A percentile compares a stretch with the other conserved stretches of the same genome.
Evolutionary conservation across 2,113 vertebrate species (phyloP).

Genomic region (Egretta garzetta): DNA sequence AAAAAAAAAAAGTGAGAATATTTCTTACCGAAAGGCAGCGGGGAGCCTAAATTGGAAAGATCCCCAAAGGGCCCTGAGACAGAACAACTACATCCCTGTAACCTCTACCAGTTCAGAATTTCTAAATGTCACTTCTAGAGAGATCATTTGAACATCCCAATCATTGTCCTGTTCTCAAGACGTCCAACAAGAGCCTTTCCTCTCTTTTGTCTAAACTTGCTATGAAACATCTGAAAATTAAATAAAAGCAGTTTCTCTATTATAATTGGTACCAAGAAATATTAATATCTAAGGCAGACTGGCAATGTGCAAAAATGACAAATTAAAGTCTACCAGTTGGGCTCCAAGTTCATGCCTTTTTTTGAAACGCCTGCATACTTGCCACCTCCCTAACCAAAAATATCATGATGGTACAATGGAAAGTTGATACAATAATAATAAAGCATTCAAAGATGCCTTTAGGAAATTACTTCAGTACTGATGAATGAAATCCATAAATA

Average conservation of each 20-base stretch:
- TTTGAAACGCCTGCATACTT: slow-evolving; percentile 16
- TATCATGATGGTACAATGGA: slow-evolving; percentile 40
- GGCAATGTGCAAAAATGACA: neutral
- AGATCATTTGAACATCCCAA: neutral
- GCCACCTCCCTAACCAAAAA: slow-evolving; percentile 31
- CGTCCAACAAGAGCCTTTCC: neutral
- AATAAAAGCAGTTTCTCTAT: neutral
- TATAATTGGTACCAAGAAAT: neutral
- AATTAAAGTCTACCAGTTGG: neutral
- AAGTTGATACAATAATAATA: slow-evolving; percentile 43
- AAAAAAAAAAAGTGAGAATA: neutral
- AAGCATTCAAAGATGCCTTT: slow-evolving; percentile 33
- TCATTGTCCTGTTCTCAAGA: neutral
- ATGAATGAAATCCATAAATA: slow-evolving; percentile 57
- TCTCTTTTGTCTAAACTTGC: neutral
- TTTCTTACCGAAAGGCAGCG: neutral
- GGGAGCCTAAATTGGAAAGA: neutral
- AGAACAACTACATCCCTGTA: neutral
- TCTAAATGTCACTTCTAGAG: neutral
- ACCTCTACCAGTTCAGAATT: neutral
- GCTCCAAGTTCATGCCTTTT: neutral
- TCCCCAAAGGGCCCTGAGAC: neutral
- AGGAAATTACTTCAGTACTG: slow-evolving; percentile 51
- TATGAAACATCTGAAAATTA: neutral
- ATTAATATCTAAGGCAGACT: neutral